Evolutionary conservation across 2,888 invertebrate genomes (phyloP).

Genomic region (Chrysolina haemoptera): DNA sequence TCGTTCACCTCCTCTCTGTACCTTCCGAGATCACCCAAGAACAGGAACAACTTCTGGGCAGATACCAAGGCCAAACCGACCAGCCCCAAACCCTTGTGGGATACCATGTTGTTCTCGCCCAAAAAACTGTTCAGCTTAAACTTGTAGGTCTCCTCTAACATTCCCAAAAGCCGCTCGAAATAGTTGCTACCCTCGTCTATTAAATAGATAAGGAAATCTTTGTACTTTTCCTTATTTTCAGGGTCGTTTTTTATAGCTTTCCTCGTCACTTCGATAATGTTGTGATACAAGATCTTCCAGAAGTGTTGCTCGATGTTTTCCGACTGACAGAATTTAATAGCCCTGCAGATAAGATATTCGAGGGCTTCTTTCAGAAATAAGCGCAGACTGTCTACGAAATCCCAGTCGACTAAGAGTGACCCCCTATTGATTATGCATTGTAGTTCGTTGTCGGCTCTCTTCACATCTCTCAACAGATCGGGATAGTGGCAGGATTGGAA

Average conservation of each 20-base stretch:
- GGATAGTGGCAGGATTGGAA: constrained; percentile 77
- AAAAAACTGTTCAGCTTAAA: constrained; percentile 79
- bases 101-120: constrained; percentile 73
- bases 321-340: constrained; percentile 88
- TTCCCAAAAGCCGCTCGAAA: constrained; percentile 82
- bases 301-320: constrained; percentile 92
- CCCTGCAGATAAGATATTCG: constrained; percentile 79
- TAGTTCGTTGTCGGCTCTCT: constrained; percentile 78
- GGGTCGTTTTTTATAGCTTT: constrained; percentile 77
- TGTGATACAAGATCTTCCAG: constrained; percentile 93
- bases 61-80: constrained; percentile 86
- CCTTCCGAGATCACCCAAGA: constrained; percentile 92
- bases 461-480: constrained; percentile 77
- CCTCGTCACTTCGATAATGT: constrained; percentile 87
- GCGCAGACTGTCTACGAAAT: constrained; percentile 75
- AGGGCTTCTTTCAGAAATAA: constrained; percentile 79
- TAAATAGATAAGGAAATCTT: constrained; percentile 77
- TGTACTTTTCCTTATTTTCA: constrained; percentile 77
- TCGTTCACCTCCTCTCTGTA: constrained; percentile 91
- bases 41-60: constrained; percentile 90
- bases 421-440: constrained; percentile 77
- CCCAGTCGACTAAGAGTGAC: constrained; percentile 78
- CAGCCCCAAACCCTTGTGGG: constrained; percentile 77
- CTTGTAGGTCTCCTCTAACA: constrained; percentile 82
- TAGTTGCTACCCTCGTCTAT: constrained; percentile 85